Evolutionary conservation across 2,888 invertebrate genomes (phyloP).

Genomic region (Parasteatoda lunata): DNA sequence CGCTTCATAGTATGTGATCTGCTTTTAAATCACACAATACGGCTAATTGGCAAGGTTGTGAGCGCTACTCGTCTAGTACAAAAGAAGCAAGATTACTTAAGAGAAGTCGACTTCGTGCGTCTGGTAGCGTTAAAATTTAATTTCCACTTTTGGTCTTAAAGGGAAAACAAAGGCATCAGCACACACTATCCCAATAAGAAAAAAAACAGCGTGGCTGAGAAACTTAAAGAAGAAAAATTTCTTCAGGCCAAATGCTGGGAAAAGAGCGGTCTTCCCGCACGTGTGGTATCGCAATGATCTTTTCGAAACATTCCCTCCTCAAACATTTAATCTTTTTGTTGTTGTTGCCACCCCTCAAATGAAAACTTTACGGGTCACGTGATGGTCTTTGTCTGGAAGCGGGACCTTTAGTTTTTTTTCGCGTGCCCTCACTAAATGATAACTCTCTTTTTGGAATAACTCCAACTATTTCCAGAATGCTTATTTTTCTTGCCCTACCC

Average conservation of each 20-base stretch:
- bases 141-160: no score
- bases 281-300: conserved; percentile 2
- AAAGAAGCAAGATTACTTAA: no score
- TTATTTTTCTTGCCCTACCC: neutral
- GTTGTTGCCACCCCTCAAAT: neutral
- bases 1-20: no score
- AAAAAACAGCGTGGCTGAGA: no score
- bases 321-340: neutral
- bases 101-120: no score
- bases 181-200: no score
- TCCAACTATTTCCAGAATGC: neutral
- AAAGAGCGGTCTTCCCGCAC: neutral
- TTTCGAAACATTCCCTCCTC: neutral
- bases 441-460: conserved; percentile 2
- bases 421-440: neutral
- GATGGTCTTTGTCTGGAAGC: neutral
- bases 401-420: neutral
- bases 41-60: no score
- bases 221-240: no score
- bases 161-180: no score
- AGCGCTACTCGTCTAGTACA: no score
- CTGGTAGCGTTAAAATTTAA: no score
- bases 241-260: neutral
- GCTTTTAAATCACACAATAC: no score
- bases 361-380: conserved; percentile 3